These are phyloP conservation scores for Poecilia gillii DNA, from an alignment of 2,797 vertebrate species.

Conservation along the genomic window DNA sequence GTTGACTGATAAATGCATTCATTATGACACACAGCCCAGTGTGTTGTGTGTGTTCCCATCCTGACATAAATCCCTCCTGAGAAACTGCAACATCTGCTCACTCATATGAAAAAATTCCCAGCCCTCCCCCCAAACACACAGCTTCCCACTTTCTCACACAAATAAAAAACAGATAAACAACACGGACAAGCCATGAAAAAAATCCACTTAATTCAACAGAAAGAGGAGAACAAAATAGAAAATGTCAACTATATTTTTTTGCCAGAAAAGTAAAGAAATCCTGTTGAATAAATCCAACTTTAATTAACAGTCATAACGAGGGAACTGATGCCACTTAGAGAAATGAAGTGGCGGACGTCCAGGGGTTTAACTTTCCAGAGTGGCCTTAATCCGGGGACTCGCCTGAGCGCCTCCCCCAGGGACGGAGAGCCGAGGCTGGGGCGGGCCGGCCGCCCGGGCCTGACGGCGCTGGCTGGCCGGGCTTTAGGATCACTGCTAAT, in stretches of 20 bases:
- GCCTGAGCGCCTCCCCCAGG: slow-evolving; percentile 63
- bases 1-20: slow-evolving; percentile 54
- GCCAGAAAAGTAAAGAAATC: slow-evolving; percentile 54
- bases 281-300: slow-evolving; percentile 74
- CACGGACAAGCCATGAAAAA: slow-evolving; percentile 9
- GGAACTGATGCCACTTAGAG: slow-evolving; percentile 65
- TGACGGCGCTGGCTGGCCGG: slow-evolving; percentile 37
- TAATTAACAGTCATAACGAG: slow-evolving; percentile 74
- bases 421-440: slow-evolving; percentile 46
- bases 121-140: slow-evolving; percentile 29
- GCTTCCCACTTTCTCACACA: slow-evolving; percentile 50
- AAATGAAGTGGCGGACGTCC: slow-evolving; percentile 77
- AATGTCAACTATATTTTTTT: slow-evolving; percentile 26
- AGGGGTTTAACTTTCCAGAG: slow-evolving; percentile 69
- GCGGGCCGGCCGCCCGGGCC: slow-evolving; percentile 27
- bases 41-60: slow-evolving; percentile 42
- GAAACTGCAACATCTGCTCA: slow-evolving; percentile 72
- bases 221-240: slow-evolving; percentile 17
- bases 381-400: slow-evolving; percentile 80
- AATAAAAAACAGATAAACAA: slow-evolving; percentile 37
- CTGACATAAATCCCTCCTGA: slow-evolving; percentile 73
- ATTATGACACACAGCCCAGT: slow-evolving; percentile 44
- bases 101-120: slow-evolving; percentile 55
- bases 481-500: slow-evolving; percentile 69
- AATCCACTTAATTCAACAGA: neutral